A percentile compares a stretch with the other conserved stretches of the same genome.
Evolutionary conservation across 2,888 invertebrate species (phyloP).

Genomic region (Alloplasta piceator): DNA sequence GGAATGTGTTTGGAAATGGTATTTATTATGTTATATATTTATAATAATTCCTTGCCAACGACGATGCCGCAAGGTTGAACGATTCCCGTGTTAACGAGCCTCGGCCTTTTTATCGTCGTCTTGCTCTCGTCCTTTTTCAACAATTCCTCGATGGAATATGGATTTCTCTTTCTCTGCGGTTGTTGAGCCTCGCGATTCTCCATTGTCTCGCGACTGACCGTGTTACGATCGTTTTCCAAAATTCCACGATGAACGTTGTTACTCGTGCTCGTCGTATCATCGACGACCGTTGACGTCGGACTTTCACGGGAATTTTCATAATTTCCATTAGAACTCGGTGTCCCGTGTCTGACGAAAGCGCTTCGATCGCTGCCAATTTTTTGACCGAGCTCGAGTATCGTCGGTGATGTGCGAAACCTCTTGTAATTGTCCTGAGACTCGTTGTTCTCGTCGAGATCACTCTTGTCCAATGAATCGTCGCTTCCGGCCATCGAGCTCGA

Average conservation of each 20-base stretch:
- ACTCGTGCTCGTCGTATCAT: constrained; percentile 61
- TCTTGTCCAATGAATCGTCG: constrained; percentile 86
- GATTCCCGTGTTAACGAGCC: constrained; percentile 83
- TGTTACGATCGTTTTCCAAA: constrained; percentile 57
- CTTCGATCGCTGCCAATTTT: constrained; percentile 78
- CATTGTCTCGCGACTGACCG: constrained; percentile 47
- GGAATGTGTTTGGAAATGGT: not conserved
- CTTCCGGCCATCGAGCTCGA: constrained; percentile 85
- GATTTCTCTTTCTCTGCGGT: constrained; percentile 88
- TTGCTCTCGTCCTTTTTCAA: constrained; percentile 91
- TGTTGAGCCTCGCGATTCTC: constrained; percentile 69
- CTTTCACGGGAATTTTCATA: constrained; percentile 70
- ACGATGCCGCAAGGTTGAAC: constrained; percentile 86
- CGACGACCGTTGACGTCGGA: constrained; percentile 64
- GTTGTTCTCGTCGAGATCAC: constrained; percentile 81
- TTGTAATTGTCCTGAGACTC: constrained; percentile 79
- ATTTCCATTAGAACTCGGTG: constrained; percentile 68
- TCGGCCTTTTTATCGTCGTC: constrained; percentile 79
- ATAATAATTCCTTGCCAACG: constrained; percentile 83
- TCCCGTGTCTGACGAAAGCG: constrained; percentile 78
- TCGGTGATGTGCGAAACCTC: constrained; percentile 77
- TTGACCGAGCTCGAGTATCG: constrained; percentile 77
- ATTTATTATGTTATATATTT: constrained; percentile 28
- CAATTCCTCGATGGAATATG: constrained; percentile 94
- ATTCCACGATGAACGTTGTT: constrained; percentile 37